Percentiles rank a stretch among this genome's conserved stretches.
Evolutionary conservation across 2,113 vertebrate species (phyloP).

Genomic region (Onychorhynchus coronatus): DNA sequence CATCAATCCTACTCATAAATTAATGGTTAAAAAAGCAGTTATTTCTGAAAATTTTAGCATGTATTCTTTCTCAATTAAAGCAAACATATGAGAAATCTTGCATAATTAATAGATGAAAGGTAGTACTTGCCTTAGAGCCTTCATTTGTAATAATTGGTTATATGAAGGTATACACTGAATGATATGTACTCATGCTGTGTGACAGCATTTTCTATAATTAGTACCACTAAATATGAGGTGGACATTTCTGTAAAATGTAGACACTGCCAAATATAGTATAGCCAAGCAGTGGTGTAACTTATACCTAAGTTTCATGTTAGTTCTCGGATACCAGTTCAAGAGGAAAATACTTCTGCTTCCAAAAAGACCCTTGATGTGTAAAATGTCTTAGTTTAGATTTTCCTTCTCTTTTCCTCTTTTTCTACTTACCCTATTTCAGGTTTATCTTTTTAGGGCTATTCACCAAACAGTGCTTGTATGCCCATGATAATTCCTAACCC

Average conservation of each 20-base stretch:
- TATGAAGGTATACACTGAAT: neutral
- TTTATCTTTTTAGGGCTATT: neutral
- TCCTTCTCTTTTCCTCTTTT: neutral
- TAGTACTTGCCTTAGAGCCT: neutral
- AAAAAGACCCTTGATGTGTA: neutral
- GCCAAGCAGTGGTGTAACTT: slow-evolving; percentile 49
- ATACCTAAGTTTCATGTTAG: slow-evolving; percentile 40
- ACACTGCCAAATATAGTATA: slow-evolving; percentile 70
- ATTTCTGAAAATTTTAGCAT: neutral
- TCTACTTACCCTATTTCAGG: neutral
- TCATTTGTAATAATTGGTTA: neutral
- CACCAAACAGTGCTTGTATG: neutral
- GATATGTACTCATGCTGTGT: slow-evolving; percentile 22
- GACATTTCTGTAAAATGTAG: slow-evolving; percentile 68
- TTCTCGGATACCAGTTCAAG: neutral
- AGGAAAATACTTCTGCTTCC: neutral
- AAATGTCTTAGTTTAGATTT: neutral
- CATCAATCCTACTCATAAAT: neutral
- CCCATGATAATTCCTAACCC: neutral
- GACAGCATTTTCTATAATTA: slow-evolving; percentile 74
- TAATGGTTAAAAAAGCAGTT: neutral
- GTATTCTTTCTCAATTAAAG: neutral
- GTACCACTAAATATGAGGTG: slow-evolving; percentile 47
- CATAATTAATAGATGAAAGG: neutral
- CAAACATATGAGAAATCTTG: neutral